Evolutionary conservation across 1,140 invertebrate genomes (phyloP).

Genomic region (Phortica variegata): DNA sequence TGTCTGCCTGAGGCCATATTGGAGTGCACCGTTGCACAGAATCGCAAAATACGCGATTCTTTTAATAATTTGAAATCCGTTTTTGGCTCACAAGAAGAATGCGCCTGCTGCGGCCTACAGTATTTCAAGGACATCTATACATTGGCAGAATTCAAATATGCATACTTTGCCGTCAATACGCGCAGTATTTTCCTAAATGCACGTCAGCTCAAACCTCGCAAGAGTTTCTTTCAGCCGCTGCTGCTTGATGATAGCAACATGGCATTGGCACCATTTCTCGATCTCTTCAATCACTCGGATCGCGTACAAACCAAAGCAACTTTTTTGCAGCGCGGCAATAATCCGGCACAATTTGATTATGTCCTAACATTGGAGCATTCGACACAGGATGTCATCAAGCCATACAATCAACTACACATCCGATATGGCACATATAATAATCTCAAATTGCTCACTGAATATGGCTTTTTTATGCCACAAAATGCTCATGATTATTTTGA

Average conservation of each 20-base stretch:
- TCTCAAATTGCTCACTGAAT: constrained; percentile 68
- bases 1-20: constrained; percentile 51
- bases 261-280: constrained; percentile 75
- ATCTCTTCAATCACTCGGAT: constrained; percentile 75
- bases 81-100: constrained; percentile 4
- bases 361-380: constrained; percentile 59
- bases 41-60: constrained; percentile 43
- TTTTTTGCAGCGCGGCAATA: constrained; percentile 39
- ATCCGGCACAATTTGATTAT: too few relatives aligned
- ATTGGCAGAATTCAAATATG: constrained; percentile 59
- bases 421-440: constrained; percentile 74
- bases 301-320: constrained; percentile 59
- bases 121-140: constrained; percentile 55
- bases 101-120: constrained; percentile 48
- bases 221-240: constrained; percentile 34
- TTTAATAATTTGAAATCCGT: constrained; percentile 26
- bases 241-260: constrained; percentile 61
- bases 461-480: constrained; percentile 69
- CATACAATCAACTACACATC: constrained; percentile 71
- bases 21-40: constrained; percentile 39
- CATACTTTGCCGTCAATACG: constrained; percentile 76
- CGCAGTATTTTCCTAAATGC: constrained; percentile 64
- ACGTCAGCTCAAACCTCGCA: constrained; percentile 28
- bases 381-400: constrained; percentile 57
- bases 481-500: constrained; percentile 66